Evolutionary conservation across 1,140 invertebrate genomes (phyloP).

Genomic region (Anoplophora glabripennis): DNA sequence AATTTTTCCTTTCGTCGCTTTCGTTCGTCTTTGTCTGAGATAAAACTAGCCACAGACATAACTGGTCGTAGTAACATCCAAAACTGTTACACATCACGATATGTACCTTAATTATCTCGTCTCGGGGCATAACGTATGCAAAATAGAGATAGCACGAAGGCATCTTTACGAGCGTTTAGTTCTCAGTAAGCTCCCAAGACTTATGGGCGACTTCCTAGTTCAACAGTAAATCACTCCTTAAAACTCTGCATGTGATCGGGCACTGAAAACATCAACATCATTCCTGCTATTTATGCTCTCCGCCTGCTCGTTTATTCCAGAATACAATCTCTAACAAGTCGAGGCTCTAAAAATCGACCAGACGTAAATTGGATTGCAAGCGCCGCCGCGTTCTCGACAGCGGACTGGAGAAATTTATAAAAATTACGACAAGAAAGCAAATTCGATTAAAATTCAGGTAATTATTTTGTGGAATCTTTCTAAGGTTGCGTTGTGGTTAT

Average conservation of each 20-base stretch:
- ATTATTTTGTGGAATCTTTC: too few species aligned
- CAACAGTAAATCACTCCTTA: conserved; percentile 37
- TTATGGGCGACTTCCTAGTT: conserved; percentile 33
- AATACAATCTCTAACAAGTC: conserved; percentile 8
- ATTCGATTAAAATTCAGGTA: too few species aligned
- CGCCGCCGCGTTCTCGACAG: too few species aligned
- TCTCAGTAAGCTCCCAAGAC: conserved; percentile 2
- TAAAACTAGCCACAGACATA: too few species aligned
- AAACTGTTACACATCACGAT: too few species aligned
- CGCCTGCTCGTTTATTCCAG: conserved; percentile 21
- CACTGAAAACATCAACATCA: conserved; percentile 39
- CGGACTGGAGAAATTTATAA: too few species aligned
- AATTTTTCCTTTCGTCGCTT: too few species aligned
- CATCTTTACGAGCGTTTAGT: conserved; percentile 8
- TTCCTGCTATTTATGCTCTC: conserved; percentile 37
- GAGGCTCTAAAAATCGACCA: conserved; percentile 8
- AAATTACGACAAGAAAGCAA: too few species aligned
- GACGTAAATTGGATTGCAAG: conserved; percentile 5
- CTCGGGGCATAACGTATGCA: conserved; percentile 13
- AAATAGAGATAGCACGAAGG: conserved; percentile 5
- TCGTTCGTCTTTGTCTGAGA: too few species aligned
- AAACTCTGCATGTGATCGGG: conserved; percentile 35
- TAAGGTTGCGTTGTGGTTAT: too few species aligned
- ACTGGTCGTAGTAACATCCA: too few species aligned
- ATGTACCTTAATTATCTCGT: conserved; percentile 10